These are phyloP conservation scores for Alloplasta piceator DNA, from an alignment of 2,888 invertebrate species.

Conservation along the genomic window DNA sequence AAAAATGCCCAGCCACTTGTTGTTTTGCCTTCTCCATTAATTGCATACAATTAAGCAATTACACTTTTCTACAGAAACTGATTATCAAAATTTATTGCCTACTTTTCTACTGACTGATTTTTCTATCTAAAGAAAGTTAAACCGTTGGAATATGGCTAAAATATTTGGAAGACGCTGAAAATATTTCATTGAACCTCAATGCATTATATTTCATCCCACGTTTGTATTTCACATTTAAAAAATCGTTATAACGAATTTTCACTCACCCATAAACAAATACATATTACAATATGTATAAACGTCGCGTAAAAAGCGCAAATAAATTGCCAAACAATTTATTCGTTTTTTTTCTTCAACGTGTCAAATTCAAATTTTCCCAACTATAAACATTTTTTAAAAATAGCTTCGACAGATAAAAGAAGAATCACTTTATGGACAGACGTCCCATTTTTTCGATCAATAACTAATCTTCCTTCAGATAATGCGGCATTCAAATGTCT, in stretches of 20 bases:
- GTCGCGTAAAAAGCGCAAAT: neutral
- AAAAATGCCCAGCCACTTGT: no score
- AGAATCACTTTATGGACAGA: no score
- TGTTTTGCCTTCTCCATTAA: no score
- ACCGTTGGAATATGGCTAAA: neutral
- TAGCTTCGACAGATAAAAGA: no score
- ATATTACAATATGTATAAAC: neutral
- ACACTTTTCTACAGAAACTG: no score
- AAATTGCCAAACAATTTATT: no score
- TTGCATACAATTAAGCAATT: no score
- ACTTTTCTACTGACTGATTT: neutral
- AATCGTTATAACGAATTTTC: slow-evolving; percentile 19
- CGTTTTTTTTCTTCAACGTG: no score
- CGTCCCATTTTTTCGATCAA: no score
- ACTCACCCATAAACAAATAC: neutral
- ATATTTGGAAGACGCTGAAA: neutral
- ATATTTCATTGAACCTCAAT: neutral
- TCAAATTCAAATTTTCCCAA: no score
- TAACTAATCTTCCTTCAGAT: neutral
- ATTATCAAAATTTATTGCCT: no score
- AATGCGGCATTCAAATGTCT: neutral
- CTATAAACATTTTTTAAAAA: no score
- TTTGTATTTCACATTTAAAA: slow-evolving; percentile 25
- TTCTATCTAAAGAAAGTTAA: neutral
- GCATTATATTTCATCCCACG: neutral